These are phyloP conservation scores for Drosophila niveifrons DNA, from an alignment of 2,888 invertebrate genomes.

Conservation along the genomic window DNA sequence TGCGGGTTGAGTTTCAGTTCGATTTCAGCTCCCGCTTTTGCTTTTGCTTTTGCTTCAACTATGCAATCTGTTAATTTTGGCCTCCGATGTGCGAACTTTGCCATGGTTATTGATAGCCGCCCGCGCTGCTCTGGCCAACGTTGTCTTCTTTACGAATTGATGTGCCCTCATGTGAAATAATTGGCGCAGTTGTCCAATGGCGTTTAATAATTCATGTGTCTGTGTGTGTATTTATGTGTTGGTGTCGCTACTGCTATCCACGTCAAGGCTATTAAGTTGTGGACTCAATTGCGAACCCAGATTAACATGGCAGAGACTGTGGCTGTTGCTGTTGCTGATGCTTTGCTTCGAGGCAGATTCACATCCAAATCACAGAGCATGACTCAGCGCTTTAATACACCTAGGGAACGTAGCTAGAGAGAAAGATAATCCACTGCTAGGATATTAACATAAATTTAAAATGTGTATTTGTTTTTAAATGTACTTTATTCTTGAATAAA, in stretches of 20 bases:
- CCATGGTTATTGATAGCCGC: constrained; percentile 36
- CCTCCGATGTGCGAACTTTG: constrained; percentile 39
- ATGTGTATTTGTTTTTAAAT: constrained; percentile 34
- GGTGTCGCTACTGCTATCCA: constrained; percentile 23
- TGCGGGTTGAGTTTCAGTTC: constrained; percentile 37
- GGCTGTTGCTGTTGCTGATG: constrained; percentile 24
- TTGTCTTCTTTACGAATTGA: constrained; percentile 63
- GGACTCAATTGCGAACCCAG: constrained; percentile 46
- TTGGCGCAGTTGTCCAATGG: constrained; percentile 70
- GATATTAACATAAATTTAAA: background rate
- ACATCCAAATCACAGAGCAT: constrained; percentile 11
- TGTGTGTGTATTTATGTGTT: constrained; percentile 12
- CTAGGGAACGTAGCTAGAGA: background rate
- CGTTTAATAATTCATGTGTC: constrained; percentile 73
- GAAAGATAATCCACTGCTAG: background rate
- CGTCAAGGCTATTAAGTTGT: constrained; percentile 61
- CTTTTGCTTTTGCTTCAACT: constrained; percentile 21
- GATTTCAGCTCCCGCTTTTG: constrained; percentile 24
- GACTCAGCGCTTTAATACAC: constrained; percentile 13
- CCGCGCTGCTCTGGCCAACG: constrained; percentile 11
- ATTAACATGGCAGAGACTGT: constrained; percentile 44
- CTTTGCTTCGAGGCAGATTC: constrained; percentile 7
- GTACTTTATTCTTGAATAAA: constrained; percentile 65
- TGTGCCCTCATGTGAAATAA: constrained; percentile 78
- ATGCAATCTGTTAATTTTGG: constrained; percentile 72